A percentile compares a stretch with the other conserved stretches of the same genome.
Conservation (phyloP, 2,113 vertebrate genomes). For the Cettia cetti region DNA sequence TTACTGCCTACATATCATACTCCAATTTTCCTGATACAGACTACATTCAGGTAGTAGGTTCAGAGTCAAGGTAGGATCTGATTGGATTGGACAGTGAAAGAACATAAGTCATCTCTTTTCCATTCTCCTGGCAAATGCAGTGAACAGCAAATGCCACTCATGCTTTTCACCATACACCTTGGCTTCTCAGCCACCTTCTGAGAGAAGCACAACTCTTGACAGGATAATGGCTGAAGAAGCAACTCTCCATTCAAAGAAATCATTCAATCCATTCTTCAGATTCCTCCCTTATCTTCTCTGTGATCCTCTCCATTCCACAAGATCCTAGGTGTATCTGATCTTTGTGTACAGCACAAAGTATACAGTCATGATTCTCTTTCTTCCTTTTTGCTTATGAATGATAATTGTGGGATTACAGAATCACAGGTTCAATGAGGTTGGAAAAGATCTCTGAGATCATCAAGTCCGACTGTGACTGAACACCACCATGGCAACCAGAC, state of each 20-base stretch:
- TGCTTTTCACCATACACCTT: not conserved
- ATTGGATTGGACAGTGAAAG: not conserved
- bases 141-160: not conserved
- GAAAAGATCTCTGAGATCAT: not conserved
- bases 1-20: not conserved
- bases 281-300: not conserved
- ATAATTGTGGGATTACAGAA: not conserved
- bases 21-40: not conserved
- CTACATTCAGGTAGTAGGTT: not conserved
- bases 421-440: not conserved
- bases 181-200: not conserved
- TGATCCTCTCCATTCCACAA: not conserved
- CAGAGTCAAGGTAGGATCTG: not conserved
- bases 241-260: not conserved
- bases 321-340: not conserved
- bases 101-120: not conserved
- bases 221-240: not conserved
- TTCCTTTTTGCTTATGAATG: not conserved
- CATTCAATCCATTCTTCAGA: not conserved
- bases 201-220: not conserved
- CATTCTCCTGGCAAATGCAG: not conserved
- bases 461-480: not conserved
- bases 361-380: not conserved
- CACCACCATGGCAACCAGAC: not conserved
- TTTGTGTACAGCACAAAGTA: not conserved